phyloP scores from a whole-genome alignment of 2,113 vertebrate species.

The Sturnira hondurensis region DNA sequence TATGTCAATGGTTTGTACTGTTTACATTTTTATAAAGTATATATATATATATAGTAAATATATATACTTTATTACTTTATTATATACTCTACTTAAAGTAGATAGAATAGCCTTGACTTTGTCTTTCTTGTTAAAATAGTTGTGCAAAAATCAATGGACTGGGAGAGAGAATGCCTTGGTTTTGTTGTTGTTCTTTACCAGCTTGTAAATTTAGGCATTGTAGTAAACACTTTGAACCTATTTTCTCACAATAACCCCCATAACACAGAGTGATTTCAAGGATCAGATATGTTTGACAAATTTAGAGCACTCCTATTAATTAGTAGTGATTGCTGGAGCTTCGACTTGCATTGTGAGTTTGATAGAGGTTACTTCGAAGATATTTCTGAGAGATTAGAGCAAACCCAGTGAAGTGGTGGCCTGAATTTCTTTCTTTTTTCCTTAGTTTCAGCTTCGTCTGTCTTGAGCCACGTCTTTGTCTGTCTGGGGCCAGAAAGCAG shows the following conservation, averaged over 20 bases:
- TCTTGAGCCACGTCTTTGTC: neutral
- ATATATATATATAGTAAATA: neutral
- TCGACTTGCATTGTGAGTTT: neutral
- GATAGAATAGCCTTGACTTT: neutral
- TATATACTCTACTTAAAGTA: neutral
- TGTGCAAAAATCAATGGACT: neutral
- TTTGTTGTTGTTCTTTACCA: neutral
- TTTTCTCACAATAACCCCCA: neutral
- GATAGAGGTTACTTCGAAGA: neutral
- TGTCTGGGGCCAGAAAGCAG: neutral
- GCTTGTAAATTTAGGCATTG: neutral
- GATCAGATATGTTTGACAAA: neutral
- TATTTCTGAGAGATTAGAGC: neutral
- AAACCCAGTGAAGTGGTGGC: neutral
- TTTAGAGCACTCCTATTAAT: neutral
- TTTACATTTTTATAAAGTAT: neutral
- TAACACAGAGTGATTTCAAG: neutral
- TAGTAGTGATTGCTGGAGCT: neutral
- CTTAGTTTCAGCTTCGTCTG: neutral
- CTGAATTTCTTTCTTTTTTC: neutral
- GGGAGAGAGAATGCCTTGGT: neutral
- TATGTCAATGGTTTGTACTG: neutral
- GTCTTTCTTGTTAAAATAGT: neutral
- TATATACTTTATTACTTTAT: neutral
- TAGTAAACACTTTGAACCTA: neutral